phyloP scores from a whole-genome alignment of 1,140 invertebrate genomes.

The Heliothis virescens region DNA sequence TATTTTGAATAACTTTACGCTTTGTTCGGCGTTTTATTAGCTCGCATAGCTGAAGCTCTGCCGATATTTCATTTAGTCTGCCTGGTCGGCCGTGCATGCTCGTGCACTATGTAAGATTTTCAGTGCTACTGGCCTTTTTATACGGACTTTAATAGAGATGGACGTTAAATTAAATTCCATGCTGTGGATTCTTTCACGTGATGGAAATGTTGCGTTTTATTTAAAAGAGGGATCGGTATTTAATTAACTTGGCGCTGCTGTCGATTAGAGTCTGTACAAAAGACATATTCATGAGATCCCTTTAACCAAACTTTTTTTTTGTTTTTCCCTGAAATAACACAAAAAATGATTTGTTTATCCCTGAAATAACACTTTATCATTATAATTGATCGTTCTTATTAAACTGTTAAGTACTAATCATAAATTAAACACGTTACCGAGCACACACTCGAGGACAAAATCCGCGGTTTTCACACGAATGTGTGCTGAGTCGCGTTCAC shows the following conservation, averaged over 20 bases:
- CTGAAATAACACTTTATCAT: no score
- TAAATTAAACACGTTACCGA: not conserved
- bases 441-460: not conserved
- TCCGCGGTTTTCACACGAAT: conserved; percentile 3
- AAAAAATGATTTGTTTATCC: no score
- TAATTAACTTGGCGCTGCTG: no score
- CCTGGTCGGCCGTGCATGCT: not conserved
- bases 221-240: not conserved
- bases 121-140: not conserved
- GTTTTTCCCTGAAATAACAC: no score
- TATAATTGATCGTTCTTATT: no score
- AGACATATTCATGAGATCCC: no score
- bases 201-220: not conserved
- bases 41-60: not conserved
- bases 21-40: not conserved
- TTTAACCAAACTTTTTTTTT: no score
- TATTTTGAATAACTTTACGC: conserved; percentile 1
- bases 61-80: conserved; percentile 10
- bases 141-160: not conserved
- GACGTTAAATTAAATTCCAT: conserved; percentile 8
- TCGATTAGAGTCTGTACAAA: no score
- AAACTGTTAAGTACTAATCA: not conserved
- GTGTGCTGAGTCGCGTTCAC: not conserved
- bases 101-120: not conserved
- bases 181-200: not conserved